A percentile compares a stretch with the other conserved stretches of the same genome.
Conservation (phyloP, 2,888 invertebrate species). For the Zaprionus lineosus region DNA sequence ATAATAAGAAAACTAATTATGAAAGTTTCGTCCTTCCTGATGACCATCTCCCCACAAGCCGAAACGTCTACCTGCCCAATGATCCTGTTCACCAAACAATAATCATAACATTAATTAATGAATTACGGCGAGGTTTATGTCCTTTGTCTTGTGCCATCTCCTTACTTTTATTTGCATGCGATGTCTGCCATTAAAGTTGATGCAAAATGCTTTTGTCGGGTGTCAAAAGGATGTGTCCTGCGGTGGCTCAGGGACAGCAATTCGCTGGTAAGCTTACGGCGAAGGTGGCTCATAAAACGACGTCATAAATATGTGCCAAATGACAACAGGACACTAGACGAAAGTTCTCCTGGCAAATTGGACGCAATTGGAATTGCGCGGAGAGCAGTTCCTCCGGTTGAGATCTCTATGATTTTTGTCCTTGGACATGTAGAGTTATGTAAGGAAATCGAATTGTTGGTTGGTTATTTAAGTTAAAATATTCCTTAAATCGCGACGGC, state of each 20-base stretch:
- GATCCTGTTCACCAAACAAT: constrained; percentile 52
- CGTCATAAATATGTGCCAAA: constrained; percentile 52
- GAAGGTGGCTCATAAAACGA: constrained; percentile 38
- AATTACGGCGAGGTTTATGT: constrained; percentile 45
- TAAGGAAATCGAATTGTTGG: too few species aligned
- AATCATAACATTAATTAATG: constrained; percentile 69
- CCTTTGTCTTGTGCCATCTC: not conserved
- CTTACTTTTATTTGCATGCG: constrained; percentile 49
- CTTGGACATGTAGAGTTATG: too few species aligned
- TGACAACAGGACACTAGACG: too few species aligned
- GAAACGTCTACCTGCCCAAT: too few species aligned
- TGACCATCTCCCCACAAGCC: too few species aligned
- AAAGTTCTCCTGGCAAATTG: too few species aligned
- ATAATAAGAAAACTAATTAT: constrained; percentile 57
- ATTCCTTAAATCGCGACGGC: too few species aligned
- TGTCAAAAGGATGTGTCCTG: constrained; percentile 11
- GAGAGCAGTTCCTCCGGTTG: too few species aligned
- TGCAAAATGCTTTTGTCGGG: constrained; percentile 16
- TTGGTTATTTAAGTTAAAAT: too few species aligned
- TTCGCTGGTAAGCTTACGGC: not conserved
- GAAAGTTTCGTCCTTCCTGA: constrained; percentile 47
- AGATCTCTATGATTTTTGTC: too few species aligned
- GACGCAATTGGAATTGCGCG: too few species aligned
- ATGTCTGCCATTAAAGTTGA: constrained; percentile 45
- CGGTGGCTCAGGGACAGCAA: constrained; percentile 7